Evolutionary conservation across 1,140 invertebrate genomes (phyloP).

Genomic region (Drosophila chauvacae): DNA sequence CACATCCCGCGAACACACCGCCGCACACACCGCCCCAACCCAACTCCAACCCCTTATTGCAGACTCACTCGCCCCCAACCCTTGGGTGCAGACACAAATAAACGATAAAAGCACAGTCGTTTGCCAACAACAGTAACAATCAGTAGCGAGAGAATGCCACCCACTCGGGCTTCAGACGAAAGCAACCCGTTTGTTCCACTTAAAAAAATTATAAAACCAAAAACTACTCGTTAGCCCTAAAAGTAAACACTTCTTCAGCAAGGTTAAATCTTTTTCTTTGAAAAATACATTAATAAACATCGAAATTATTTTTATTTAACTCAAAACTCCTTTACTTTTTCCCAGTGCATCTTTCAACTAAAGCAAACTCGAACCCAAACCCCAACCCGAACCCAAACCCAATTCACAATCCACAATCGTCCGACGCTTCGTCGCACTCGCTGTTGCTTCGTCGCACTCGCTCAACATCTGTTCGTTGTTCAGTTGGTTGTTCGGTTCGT

Average conservation of each 20-base stretch:
- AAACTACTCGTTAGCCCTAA: neutral
- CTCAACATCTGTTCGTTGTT: slow-evolving; percentile 55
- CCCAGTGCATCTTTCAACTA: slow-evolving; percentile 6
- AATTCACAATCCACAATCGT: slow-evolving; percentile 10
- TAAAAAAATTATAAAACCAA: neutral
- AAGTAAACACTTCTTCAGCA: neutral
- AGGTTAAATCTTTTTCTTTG: neutral
- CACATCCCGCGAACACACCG: slow-evolving; percentile 22
- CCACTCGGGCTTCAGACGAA: slow-evolving; percentile 5
- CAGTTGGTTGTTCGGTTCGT: slow-evolving; percentile 34
- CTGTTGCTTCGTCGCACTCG: slow-evolving; percentile 41
- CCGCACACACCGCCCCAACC: neutral
- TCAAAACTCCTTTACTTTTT: neutral
- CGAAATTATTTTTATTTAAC: neutral
- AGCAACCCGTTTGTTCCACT: slow-evolving; percentile 6
- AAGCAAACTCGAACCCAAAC: slow-evolving; percentile 5
- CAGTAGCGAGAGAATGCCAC: slow-evolving; percentile 63
- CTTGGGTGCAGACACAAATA: slow-evolving; percentile 64
- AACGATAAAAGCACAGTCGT: slow-evolving; percentile 81
- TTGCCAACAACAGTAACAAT: slow-evolving; percentile 79
- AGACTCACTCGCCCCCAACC: slow-evolving; percentile 10
- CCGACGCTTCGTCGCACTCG: slow-evolving; percentile 24
- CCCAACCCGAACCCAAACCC: slow-evolving; percentile 1
- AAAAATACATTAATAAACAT: too few relatives aligned
- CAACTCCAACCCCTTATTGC: slow-evolving; percentile 18